Conservation (phyloP, 2,888 invertebrate genomes). For the Bhutanitis thaidina region DNA sequence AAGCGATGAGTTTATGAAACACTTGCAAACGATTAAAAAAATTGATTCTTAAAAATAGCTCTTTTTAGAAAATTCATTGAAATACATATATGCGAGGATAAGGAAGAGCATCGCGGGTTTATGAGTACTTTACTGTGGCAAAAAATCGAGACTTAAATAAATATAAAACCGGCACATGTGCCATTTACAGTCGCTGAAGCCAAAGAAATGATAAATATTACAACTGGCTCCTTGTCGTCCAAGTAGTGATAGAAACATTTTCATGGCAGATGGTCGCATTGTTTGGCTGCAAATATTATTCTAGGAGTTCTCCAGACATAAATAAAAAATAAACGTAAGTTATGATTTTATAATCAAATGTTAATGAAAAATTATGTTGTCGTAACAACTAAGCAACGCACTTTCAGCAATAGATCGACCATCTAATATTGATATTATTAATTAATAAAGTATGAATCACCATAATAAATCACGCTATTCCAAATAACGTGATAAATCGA, state of each 20-base stretch:
- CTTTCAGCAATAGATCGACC: slow-evolving; percentile 21
- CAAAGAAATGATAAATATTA: slow-evolving; percentile 70
- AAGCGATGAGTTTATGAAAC: no score
- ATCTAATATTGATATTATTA: slow-evolving; percentile 42
- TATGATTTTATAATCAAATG: no score
- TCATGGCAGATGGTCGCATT: no score
- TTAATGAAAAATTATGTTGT: no score
- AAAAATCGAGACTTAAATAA: slow-evolving; percentile 60
- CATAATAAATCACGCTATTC: slow-evolving; percentile 58
- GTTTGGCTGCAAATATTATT: no score
- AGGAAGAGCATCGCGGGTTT: slow-evolving; percentile 60
- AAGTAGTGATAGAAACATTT: no score
- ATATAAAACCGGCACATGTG: slow-evolving; percentile 54
- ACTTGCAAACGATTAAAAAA: no score
- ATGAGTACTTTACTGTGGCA: slow-evolving; percentile 61
- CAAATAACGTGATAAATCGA: slow-evolving; percentile 61
- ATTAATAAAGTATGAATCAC: slow-evolving; percentile 48
- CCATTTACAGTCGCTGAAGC: slow-evolving; percentile 67
- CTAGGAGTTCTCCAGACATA: no score
- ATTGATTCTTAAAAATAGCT: slow-evolving; percentile 11
- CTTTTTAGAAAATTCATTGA: slow-evolving; percentile 49
- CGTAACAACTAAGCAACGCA: no score
- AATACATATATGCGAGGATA: slow-evolving; percentile 67
- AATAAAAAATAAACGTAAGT: no score
- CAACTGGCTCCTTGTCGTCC: slow-evolving; percentile 55